Evolutionary conservation across 2,888 invertebrate genomes (phyloP), one percentile per base, ranked within the genome.

Genomic region (Erebia palarica): DNA sequence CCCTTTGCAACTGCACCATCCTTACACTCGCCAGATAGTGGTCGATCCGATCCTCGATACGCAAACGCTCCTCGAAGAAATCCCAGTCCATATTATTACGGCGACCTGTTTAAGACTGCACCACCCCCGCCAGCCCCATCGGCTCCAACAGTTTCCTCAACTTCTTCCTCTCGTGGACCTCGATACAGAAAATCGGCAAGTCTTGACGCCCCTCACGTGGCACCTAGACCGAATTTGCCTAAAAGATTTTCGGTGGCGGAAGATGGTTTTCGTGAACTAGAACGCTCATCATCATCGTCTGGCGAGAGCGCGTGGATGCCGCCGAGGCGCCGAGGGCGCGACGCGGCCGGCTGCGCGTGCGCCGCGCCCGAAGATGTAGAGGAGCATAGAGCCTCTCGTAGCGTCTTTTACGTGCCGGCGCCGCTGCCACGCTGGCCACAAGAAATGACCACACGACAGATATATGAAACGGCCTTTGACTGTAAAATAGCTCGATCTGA

Each of bases 401-500:
- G 95, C 90, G 94, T 96, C 81, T 95, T 95, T 90, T 95, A 95
- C 88, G 95, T 96, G 85, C 95, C 95, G 82, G 95, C 95, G 81
- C 95, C 95, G 77, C 92, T 95, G 86, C 94, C 95, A 81, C 94
- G 95, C 86, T 95, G 94, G 89, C 92, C 94, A 83, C 92, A 90
- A 90, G 94, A 94, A 82, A 94, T 94, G 91, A 94, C 94, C 79
- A 91, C 94, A 86, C 95, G 96, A 81, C 96, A 96, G 89, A 95
- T 97, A 70, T 97, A 97, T 87, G 97, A 97, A 90, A 97, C 97
- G 70, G 97, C 97, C 72, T 97, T 97, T 88, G 97, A 97, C 89
- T 97, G 97, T 88, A 97, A 97, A 89, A 95, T 97, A 81, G 96
- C 96, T 83, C 96, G 96, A 76, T 97, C 97, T 10, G 96, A 96